Evolutionary conservation across 2,797 vertebrate genomes (phyloP), one percentile per base, ranked within the genome.

Genomic region (Gymnothorax javanicus): DNA sequence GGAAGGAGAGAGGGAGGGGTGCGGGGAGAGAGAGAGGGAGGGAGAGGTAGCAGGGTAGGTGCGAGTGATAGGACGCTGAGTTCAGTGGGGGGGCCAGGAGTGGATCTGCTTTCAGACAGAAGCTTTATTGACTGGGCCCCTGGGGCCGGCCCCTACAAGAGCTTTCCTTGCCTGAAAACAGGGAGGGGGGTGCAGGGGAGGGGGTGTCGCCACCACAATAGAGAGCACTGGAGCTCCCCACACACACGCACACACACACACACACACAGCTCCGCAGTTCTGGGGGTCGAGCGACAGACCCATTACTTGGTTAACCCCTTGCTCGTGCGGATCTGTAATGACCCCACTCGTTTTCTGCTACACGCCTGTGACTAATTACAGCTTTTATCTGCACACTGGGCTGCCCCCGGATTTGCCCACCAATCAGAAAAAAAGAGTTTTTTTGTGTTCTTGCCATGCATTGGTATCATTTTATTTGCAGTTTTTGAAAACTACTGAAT

Each of bases 351-450:
- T 91, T 92, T 43, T 94, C 91, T 94, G 93, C 93, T 94, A 91
- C 91, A 93, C 91, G 90, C 92, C 60, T 91, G 88, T 88, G 93
- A 90, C 93, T 94, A 94, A 94, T 94, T 91, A 94, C 90, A 92
- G 90, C 91, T 89, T 93, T 93, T 93, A 92, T 91, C 91, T 91
- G 91, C 89, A 92, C 92, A 90, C 89, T 93, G 91, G 92, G 92
- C 91, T 92, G 93, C 93, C 94, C 94, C 91, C 91, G 92, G 93
- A 93, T 94, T 94, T 93, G 92, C 92, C 91, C 91, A 92, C 88
- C 91, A 90, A 56, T 85, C 92, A 93, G 89, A 93, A 94, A 93
- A 93, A 89, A 93, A 94, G 92, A 91, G 89, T 89, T 86, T 83
- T 84, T 85, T 75, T 54, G 73, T 87, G n/a, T 79, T 54, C 84